A percentile compares a stretch with the other conserved stretches of the same genome.
These are phyloP conservation scores for Elysia crispata DNA, from an alignment of 2,888 invertebrate genomes.

Conservation along the genomic window DNA sequence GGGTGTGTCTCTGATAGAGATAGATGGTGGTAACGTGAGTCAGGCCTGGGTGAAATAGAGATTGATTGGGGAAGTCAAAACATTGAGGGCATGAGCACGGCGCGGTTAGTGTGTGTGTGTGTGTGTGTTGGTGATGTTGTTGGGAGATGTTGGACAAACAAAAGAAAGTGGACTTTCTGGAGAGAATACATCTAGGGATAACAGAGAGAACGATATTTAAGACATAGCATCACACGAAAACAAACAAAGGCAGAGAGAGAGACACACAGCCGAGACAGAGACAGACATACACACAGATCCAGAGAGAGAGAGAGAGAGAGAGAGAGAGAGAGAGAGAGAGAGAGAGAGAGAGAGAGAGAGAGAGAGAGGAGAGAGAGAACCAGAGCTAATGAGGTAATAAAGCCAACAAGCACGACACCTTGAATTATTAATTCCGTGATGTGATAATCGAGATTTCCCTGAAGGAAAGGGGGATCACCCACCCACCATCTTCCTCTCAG, in stretches of 20 bases:
- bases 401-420: no score
- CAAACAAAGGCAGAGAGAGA: no score
- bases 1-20: not conserved
- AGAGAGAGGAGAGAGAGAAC: not conserved
- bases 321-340: constrained; percentile 1
- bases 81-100: not conserved
- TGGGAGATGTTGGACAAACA: no score
- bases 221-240: no score
- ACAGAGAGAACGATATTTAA: not conserved
- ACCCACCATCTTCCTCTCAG: no score
- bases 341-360: not conserved
- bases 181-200: not conserved
- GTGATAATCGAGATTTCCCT: no score
- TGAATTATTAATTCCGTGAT: no score
- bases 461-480: no score
- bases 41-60: constrained; percentile 19
- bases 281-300: constrained; percentile 28
- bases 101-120: constrained; percentile 6
- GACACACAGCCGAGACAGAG: not conserved
- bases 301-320: constrained; percentile 18
- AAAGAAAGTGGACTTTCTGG: no score
- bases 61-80: not conserved
- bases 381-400: not conserved
- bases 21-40: not conserved
- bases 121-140: no score